Base-by-base conservation (phyloP, 1,140 invertebrate species). In the Macrobrachium rosenbergii region DNA sequence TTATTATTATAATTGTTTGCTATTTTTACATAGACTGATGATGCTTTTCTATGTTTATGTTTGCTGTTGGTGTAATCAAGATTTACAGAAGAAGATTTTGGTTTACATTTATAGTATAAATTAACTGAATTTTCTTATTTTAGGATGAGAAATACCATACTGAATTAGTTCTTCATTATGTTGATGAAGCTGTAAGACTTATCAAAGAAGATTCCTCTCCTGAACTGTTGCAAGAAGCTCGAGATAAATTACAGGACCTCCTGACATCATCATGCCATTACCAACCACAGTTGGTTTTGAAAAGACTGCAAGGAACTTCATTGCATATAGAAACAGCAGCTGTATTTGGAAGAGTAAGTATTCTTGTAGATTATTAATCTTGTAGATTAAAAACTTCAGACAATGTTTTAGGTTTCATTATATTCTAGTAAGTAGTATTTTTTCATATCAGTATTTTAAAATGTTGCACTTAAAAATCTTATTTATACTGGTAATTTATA, bases 111-210 rank as follows among this genome's bases (percentile, higher is more conserved):
- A 52, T 52, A 52, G 52, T 52, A 52, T 52, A 52, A 10, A 52
- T 12, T 2, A 10, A 52, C 52, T 52, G 52, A 10, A 52, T 52
- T 52, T 52, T 52, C 52, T 52, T 60, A 78, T 91, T 91, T 16
- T 90, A 93, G 93, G 92, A 93, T 90, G 93, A 93, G 89, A 92
- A 92, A 88, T 93, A 92, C 90, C 93, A 93, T 89, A 93, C 93
- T 21, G 93, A 93, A 89, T 89, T 93, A 80, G 92, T 92, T 43
- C 91, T 93, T 21, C 88, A 93, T 52, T 93, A 94, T 89, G 88
- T 93, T 89, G 93, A 93, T 79, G 83, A 91, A 77, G 92, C 93
- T 11, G 85, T 92, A 67, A 89, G 91, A 84, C 85, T 92, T 23
- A 91, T 90, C 85, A 91, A 86, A 59, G 83, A 82, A 14, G 79